Percentiles rank a stretch among this genome's conserved stretches.
Evolutionary conservation across 2,113 vertebrate species (phyloP).

Genomic region (Pipra filicauda): DNA sequence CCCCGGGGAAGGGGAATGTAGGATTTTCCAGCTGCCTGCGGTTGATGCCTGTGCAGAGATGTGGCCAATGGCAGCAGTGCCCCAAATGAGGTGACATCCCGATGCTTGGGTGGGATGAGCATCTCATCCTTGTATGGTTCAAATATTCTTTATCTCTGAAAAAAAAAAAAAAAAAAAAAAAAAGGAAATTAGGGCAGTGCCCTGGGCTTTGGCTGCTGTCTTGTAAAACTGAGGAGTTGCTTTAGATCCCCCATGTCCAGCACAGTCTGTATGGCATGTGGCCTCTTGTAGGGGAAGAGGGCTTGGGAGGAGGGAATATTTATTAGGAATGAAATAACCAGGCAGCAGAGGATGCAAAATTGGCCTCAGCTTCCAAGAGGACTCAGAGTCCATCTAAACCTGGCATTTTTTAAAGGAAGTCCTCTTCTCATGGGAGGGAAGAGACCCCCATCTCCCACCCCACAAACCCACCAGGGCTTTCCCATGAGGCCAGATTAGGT

Average conservation of each 20-base stretch:
- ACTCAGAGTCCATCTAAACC: fast-evolving
- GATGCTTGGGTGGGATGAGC: neutral
- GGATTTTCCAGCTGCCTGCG: neutral
- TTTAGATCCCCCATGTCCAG: neutral
- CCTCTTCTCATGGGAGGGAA: fast-evolving
- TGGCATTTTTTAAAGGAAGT: neutral
- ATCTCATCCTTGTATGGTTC: neutral
- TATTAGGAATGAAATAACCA: neutral
- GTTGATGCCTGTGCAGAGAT: neutral
- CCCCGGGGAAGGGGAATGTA: neutral
- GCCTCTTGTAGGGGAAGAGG: neutral
- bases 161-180: neutral
- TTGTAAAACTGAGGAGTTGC: neutral
- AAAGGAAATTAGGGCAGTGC: neutral
- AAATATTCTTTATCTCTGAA: neutral
- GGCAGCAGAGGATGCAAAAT: neutral
- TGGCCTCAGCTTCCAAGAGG: neutral
- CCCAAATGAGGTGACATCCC: neutral
- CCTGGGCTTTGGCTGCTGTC: neutral
- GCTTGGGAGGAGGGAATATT: neutral
- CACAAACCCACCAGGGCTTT: neutral
- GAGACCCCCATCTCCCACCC: fast-evolving
- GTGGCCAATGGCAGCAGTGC: neutral
- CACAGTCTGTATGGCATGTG: neutral
- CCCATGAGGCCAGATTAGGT: neutral